Conservation (phyloP, 2,113 vertebrate genomes). For the Speoplatyrhinus poulsoni region DNA sequence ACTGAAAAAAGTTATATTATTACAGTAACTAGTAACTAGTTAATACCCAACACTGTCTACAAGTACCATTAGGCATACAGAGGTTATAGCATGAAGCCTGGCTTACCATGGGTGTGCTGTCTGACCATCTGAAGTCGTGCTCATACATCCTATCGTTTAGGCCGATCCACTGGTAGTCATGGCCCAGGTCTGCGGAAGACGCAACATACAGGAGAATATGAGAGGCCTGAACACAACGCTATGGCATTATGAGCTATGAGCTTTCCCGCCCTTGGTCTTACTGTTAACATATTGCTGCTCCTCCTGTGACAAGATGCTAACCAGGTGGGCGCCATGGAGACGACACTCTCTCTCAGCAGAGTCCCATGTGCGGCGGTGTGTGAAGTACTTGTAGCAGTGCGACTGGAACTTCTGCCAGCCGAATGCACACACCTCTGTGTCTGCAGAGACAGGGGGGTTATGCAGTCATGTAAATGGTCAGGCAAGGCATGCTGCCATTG, state of each 20-base stretch:
- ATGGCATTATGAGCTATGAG: too few species aligned
- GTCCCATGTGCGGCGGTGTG: constrained; percentile 90
- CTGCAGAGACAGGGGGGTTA: constrained; percentile 63
- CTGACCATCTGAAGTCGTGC: constrained; percentile 95
- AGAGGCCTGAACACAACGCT: neutral
- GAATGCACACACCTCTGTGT: constrained; percentile 87
- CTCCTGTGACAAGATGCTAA: constrained; percentile 88
- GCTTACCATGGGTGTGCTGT: constrained; percentile 88
- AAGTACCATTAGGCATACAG: too few species aligned
- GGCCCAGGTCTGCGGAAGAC: constrained; percentile 84
- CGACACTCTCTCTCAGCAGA: constrained; percentile 91
- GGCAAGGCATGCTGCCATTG: too few species aligned
- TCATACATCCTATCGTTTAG: constrained; percentile 98
- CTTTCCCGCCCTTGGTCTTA: constrained; percentile 66
- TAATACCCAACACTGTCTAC: too few species aligned
- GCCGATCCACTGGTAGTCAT: constrained; percentile 97
- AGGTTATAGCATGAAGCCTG: neutral
- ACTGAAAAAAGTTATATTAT: too few species aligned
- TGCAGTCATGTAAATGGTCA: too few species aligned
- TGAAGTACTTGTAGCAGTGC: constrained; percentile 94
- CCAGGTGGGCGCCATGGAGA: constrained; percentile 88
- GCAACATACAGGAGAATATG: constrained; percentile 16
- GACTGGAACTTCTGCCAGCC: constrained; percentile 97
- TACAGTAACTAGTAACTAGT: too few species aligned
- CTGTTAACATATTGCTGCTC: constrained; percentile 92